Conservation (phyloP, 2,888 invertebrate genomes). For the Pammene aurita region DNA sequence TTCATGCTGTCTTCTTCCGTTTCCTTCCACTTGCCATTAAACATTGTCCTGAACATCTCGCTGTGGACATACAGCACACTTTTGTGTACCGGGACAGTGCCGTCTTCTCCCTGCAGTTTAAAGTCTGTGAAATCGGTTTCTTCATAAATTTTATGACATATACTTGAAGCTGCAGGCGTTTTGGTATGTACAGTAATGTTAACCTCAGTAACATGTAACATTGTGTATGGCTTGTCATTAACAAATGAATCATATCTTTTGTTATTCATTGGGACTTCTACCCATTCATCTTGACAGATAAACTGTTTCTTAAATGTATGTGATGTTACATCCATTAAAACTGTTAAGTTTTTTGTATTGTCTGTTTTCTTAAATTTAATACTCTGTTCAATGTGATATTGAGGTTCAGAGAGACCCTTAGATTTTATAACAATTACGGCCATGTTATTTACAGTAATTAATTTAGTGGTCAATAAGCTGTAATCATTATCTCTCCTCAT, state of each 20-base stretch:
- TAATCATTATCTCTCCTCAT: not conserved
- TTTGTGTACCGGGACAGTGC: not conserved
- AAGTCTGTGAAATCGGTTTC: conserved; percentile 43
- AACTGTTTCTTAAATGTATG: not conserved
- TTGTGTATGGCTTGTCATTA: no score
- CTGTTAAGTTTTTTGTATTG: no score
- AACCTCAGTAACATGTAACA: not conserved
- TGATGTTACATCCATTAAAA: no score
- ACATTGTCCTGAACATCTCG: not conserved
- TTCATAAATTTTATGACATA: not conserved
- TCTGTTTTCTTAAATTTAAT: not conserved
- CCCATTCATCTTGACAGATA: not conserved
- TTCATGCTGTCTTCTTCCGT: not conserved
- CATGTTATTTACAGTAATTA: not conserved
- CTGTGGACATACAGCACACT: not conserved
- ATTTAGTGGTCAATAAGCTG: not conserved
- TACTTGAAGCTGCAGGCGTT: not conserved
- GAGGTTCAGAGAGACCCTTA: not conserved
- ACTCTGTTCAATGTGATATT: not conserved
- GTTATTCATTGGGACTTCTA: not conserved
- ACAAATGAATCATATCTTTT: no score
- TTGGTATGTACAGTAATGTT: not conserved
- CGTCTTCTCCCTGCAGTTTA: not conserved
- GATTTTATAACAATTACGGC: not conserved
- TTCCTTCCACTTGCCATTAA: conserved; percentile 9